A percentile compares a stretch with the other conserved stretches of the same genome.
Conservation (phyloP, 2,888 invertebrate species). For the Drosophila borealis region DNA sequence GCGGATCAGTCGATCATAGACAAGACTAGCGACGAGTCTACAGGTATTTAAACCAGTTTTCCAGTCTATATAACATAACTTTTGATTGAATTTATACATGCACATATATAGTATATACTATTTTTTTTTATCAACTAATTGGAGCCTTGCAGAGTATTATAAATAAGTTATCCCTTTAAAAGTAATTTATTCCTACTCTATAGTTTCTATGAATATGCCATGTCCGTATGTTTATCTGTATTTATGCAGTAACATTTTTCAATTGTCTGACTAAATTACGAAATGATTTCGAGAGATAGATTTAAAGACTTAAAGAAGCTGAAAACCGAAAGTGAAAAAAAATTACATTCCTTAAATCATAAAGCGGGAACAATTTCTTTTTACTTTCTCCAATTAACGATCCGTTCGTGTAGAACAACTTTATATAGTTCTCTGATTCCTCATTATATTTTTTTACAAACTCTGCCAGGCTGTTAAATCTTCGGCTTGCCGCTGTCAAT, state of each 20-base stretch:
- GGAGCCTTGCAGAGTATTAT: conserved; percentile 8
- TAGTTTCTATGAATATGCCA: too few relatives aligned
- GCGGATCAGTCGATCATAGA: conserved; percentile 83
- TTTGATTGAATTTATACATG: conserved; percentile 28
- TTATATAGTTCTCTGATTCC: too few relatives aligned
- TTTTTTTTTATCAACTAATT: conserved; percentile 1
- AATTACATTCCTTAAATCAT: too few relatives aligned
- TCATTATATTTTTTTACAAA: not conserved
- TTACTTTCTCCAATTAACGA: too few relatives aligned
- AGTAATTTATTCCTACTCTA: not conserved
- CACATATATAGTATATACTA: conserved; percentile 3
- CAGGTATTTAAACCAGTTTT: conserved; percentile 67
- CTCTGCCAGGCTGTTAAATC: conserved; percentile 13
- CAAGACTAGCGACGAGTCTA: conserved; percentile 57
- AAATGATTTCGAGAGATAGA: too few relatives aligned
- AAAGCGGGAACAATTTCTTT: too few relatives aligned
- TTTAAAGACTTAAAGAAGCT: too few relatives aligned
- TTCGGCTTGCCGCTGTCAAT: conserved; percentile 14
- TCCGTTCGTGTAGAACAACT: too few relatives aligned
- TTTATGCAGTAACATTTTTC: too few relatives aligned
- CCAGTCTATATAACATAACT: conserved; percentile 22
- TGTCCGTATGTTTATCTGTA: too few relatives aligned
- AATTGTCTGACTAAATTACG: too few relatives aligned
- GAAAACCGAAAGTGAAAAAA: too few relatives aligned
- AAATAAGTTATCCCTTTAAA: not conserved